Base-by-base conservation (phyloP, 2,113 vertebrate species). In the Takifugu flavidus region DNA sequence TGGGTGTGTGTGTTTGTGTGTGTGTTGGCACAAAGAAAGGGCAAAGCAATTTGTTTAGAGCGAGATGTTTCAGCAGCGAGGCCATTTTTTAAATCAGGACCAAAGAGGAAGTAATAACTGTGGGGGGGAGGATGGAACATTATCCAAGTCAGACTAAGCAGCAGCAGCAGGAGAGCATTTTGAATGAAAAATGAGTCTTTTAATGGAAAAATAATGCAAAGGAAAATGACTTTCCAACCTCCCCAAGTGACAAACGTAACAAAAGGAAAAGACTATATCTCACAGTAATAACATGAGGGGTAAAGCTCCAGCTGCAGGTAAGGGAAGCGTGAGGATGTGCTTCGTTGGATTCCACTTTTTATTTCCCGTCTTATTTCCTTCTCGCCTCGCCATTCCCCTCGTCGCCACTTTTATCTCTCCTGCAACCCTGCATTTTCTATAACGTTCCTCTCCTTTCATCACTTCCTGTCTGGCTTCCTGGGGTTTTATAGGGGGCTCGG, bases 361-460 rank as follows among this genome's bases (percentile, higher is more conserved):
- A 13, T 45, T 26, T 26, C 29, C 29, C 29, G 29, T 29, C 5
- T 5, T 29, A 4, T 26, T 5, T 20, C 5, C 52, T n/a, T 34
- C 2, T 29, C 27, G 5, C 51, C 27, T 31, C 13, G 49, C 49
- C 45, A 20, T n/a, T 13, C 67, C 28, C 34, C 44, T 2, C 28
- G 14, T 45, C 47, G 43, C 49, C 13, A 20, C 20, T 4, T 11
- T 31, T 53, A 28, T 27, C 62, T 12, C 29, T 49, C 25, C 34
- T 42, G 29, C 47, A 55, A 67, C 56, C 51, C 7, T 49, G 51
- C 44, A 52, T 71, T 78, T 62, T 68, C 62, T 70, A 59, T n/a
- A 53, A 45, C 62, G 45, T 72, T 60, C 20, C 44, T 43, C 60
- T 43, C 55, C 51, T 66, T 46, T 11, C 59, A 59, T 67, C 53